Base-by-base conservation (phyloP, 23 tunicate genomes). In the Halocynthia aurantium region DNA sequence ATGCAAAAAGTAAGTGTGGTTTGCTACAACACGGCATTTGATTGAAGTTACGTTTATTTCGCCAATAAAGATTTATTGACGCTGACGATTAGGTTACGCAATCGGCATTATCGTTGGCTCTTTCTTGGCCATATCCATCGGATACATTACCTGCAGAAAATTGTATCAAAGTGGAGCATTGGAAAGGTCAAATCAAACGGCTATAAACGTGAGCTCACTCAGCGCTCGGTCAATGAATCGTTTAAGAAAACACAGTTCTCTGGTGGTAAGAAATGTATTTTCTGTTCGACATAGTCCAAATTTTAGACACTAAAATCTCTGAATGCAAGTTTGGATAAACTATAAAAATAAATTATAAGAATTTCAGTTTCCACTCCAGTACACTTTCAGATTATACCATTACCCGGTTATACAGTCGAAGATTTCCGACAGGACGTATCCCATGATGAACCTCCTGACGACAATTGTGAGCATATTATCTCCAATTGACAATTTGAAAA, bases 241-340 rank as follows among this genome's bases (percentile, higher is more conserved):
- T 10, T 65, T 65, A 15, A 65, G 70, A 65, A 65, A 49, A 65
- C 70, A 65, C 31, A 65, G 70, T 65, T 65, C 70, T 9, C 19
- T 65, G 17, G 70, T 20, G 10, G 70, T 65, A 65, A 65, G 70
- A 20, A 20, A 65, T 20, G 5, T 15, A 58, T 58, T 58, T 58
- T 58, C 17, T 13, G 4, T 58, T 58, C 63, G 63, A 15, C 44
- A 31, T 31, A 31, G 44, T 31, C 44, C 44, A 31, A 31, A 31
- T 58, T 58, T 58, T 58, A 58, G 63, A 15, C 63, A 58, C 17
- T 58, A 13, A n/a, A 58, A 58, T 58, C 15, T 58, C 4, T 13
- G 2, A 58, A 13, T 15, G n/a, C 63, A 58, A 58, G 63, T n/a
- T 58, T n/a, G 63, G 63, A 58, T n/a, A 12, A 57, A n/a, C 15